Evolutionary conservation across 2,113 vertebrate species (phyloP), one percentile per base, ranked within the genome.

Genomic region (Cisticola juncidis): DNA sequence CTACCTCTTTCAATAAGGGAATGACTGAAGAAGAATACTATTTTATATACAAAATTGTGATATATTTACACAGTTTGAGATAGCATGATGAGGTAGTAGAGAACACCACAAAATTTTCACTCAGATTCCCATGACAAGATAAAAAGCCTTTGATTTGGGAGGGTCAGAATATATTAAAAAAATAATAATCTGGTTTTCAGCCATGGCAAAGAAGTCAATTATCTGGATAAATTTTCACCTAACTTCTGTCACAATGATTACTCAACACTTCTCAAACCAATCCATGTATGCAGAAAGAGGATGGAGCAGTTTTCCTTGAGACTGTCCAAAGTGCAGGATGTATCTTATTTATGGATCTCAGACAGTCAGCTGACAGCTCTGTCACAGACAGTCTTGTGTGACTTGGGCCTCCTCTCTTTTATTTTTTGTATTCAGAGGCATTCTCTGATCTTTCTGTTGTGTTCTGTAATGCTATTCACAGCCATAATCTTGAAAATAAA

Each of bases 401-500:
- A 11, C 61, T 48, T 84, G 54, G 40, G 68, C 57, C 29, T 87
- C 35, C 23, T 51, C 36, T 81, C 36, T 74, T 65, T 65, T 18
- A 73, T 70, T 40, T 40, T 31, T 54, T 79, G 25, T 73, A 53
- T 94, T 90, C 82, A 92, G 60, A 91, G 42, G 25, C 57, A 64
- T 48, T 74, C 88, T 92, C 31, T 73, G 20, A 40, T n/a, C 31
- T 68, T 22, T 17, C 29, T 85, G 12, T 56, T 83, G 33, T 36
- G n/a, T 73, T 90, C 38, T 60, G 38, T 50, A 86, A 77, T 36
- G 28, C 47, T 81, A 81, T 85, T 65, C 47, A 54, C 5, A 2
- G 53, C 20, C 12, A 19, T 81, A 88, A 92, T 58, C 70, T 89
- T 94, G 85, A 92, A 95, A 88, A 95, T 66, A 20, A 88, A 74